Evolutionary conservation across 2,113 vertebrate genomes (phyloP), one percentile per base, ranked within the genome.

Genomic region (Chroicocephalus ridibundus): DNA sequence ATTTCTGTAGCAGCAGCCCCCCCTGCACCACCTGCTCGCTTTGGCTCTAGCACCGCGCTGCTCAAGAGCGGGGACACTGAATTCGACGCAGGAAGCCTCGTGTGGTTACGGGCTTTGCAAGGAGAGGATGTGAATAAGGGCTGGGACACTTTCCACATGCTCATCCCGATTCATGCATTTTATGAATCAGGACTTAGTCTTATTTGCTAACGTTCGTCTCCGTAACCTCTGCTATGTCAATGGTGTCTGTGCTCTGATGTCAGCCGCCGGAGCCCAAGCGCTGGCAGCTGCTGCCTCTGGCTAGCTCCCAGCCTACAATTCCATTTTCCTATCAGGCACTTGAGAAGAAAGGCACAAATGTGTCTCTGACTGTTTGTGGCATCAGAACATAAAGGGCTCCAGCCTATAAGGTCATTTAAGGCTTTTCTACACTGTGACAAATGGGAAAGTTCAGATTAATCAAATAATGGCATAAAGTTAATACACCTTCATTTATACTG

Each of bases 241-340:
- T 54, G 82, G 58, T 44, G 90, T 65, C 22, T 20, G 38, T 29
- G 88, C 93, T 90, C 79, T 88, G 84, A 88, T 87, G 82, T 91
- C 91, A 92, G 91, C 91, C 83, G 86, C 61, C 69, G 79, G 84
- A 95, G 89, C 40, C 79, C 0, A 4, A 74, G 88, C 2, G 0
- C 85, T 92, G 97, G 85, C 93, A 97, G 90, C 79, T 87, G 92
- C 38, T 78, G 52, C 91, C 60, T 62, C 93, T 96, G 94, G 95
- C 96, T 19, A 32, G 83, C 87, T 93, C 68, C 93, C 94, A 94
- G 85, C 88, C 86, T 90, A 22, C 60, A 34, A 91, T 90, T 95
- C 82, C 51, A 86, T 96, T 84, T 96, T 81, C 78, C 93, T 66
- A 75, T 75, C 85, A 83, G 62, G 70, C 57, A 55, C 74, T 92